These are phyloP conservation scores for Tenthredo livida DNA, from an alignment of 2,888 invertebrate species.

Conservation along the genomic window DNA sequence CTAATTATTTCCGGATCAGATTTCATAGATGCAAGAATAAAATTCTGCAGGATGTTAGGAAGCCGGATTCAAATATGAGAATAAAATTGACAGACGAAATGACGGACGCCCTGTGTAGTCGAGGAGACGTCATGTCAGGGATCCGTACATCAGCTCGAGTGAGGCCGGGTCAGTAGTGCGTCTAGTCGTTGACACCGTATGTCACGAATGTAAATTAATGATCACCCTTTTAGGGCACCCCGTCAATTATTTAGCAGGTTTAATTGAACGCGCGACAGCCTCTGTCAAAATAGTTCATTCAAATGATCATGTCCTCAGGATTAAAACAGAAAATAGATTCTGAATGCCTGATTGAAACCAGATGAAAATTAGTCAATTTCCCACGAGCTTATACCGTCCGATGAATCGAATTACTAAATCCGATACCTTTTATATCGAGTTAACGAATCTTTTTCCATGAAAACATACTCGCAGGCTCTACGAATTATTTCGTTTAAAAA, in stretches of 20 bases:
- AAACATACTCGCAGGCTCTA: neutral
- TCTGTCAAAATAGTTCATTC: constrained; percentile 44
- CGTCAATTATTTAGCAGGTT: constrained; percentile 43
- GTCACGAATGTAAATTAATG: constrained; percentile 49
- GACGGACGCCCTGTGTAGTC: neutral
- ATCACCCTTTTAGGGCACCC: constrained; percentile 15
- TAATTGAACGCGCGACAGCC: constrained; percentile 44
- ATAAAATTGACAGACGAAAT: constrained; percentile 28
- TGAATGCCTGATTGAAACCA: neutral
- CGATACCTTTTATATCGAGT: neutral
- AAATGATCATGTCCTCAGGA: neutral
- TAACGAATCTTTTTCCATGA: neutral
- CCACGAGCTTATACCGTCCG: neutral
- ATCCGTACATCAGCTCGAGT: neutral
- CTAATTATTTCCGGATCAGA: neutral
- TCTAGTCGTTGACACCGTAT: constrained; percentile 35
- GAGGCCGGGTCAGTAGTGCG: neutral
- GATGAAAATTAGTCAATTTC: constrained; percentile 34
- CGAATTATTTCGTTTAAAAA: neutral
- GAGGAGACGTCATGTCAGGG: neutral
- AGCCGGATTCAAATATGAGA: neutral
- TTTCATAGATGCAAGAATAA: neutral
- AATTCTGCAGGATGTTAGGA: neutral
- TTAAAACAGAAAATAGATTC: constrained; percentile 19
- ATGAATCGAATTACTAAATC: neutral